Conservation (phyloP, 2,888 invertebrate genomes). For the Drosophila mimica region DNA sequence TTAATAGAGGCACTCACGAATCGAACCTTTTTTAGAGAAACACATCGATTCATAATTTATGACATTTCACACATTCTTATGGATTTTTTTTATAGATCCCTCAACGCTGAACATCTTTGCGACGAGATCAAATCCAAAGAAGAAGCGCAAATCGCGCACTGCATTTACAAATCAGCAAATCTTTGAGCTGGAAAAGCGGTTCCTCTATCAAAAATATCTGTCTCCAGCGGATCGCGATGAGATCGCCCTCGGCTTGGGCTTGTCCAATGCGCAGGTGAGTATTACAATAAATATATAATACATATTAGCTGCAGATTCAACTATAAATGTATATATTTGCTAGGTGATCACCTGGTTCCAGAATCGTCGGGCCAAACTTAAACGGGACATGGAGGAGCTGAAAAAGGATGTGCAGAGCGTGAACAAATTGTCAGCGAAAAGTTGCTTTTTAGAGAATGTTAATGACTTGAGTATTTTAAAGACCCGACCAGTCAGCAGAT, state of each 20-base stretch:
- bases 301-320: neutral
- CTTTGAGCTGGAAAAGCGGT: constrained; percentile 98
- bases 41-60: constrained; percentile 26
- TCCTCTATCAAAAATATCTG: constrained; percentile 99
- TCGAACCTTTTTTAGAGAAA: constrained; percentile 8
- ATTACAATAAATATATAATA: constrained; percentile 16
- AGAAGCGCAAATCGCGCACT: constrained; percentile 98
- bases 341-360: constrained; percentile 98
- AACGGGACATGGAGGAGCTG: constrained; percentile 98
- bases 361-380: constrained; percentile 96
- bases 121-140: constrained; percentile 95
- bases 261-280: constrained; percentile 95
- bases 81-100: constrained; percentile 87
- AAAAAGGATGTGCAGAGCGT: constrained; percentile 98
- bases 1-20: constrained; percentile 33
- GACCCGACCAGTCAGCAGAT: constrained; percentile 90
- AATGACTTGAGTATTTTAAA: constrained; percentile 95
- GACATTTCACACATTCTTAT: constrained; percentile 26
- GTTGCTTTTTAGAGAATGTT: constrained; percentile 95
- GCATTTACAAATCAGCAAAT: constrained; percentile 99
- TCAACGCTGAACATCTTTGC: constrained; percentile 95
- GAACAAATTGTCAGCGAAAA: constrained; percentile 94
- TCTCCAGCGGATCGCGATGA: constrained; percentile 99
- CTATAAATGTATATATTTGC: neutral
- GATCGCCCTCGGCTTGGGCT: constrained; percentile 95